Evolutionary conservation across 2,797 vertebrate genomes (phyloP).

Genomic region (Lacerta agilis): DNA sequence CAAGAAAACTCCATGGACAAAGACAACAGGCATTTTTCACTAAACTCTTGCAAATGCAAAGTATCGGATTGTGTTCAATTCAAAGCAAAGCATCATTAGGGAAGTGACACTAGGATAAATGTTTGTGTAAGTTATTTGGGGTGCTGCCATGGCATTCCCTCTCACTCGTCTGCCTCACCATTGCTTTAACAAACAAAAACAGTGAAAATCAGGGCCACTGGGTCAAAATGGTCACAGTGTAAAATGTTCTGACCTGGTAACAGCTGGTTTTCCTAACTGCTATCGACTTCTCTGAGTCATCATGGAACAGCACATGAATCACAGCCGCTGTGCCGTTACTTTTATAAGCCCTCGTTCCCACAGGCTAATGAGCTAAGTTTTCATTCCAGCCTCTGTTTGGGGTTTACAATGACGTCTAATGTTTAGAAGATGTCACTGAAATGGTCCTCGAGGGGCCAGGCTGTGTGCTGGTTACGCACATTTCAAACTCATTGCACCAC

Average conservation of each 20-base stretch:
- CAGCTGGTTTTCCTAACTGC: slow-evolving; percentile 5
- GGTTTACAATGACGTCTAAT: neutral
- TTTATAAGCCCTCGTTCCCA: neutral
- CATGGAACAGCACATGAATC: neutral
- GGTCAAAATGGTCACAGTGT: slow-evolving; percentile 5
- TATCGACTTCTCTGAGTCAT: slow-evolving; percentile 27
- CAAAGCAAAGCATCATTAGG: neutral
- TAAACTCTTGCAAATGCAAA: neutral
- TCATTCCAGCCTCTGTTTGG: neutral
- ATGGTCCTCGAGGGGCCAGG: neutral
- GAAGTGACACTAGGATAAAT: neutral
- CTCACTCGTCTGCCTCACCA: neutral
- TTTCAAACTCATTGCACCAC: neutral
- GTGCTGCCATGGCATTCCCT: neutral
- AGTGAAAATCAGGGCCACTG: slow-evolving; percentile 11
- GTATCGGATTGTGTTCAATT: neutral
- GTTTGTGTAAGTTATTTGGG: neutral
- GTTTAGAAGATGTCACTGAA: neutral
- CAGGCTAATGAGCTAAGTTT: neutral
- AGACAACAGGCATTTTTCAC: neutral
- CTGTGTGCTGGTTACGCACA: neutral
- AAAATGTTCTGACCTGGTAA: slow-evolving; percentile 20
- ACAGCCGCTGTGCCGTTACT: neutral
- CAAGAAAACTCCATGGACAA: too few relatives aligned
- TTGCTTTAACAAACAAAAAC: neutral